Conservation (phyloP, 2,797 vertebrate species). For the Lutjanus argentimaculatus region DNA sequence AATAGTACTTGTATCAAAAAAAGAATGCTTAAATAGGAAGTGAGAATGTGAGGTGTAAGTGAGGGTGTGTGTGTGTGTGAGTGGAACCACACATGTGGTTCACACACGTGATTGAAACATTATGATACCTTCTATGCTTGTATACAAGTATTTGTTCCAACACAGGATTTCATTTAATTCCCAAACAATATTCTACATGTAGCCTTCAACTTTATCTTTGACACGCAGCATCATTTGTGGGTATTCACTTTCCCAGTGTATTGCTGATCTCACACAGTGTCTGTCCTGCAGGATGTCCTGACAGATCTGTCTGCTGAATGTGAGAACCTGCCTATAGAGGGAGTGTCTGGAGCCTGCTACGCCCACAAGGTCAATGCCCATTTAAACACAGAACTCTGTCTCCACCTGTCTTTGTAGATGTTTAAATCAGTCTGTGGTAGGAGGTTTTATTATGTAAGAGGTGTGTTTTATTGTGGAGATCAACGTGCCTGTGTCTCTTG, state of each 20-base stretch:
- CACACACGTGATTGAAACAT: too few relatives aligned
- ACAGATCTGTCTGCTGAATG: constrained; percentile 96
- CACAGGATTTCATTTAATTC: neutral
- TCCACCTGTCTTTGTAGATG: neutral
- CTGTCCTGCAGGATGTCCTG: constrained; percentile 89
- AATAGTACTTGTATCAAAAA: neutral
- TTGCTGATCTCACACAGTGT: neutral
- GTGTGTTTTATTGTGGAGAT: neutral
- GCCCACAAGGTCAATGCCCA: constrained; percentile 91
- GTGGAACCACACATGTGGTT: too few relatives aligned
- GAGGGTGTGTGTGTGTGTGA: neutral
- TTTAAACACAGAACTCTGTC: neutral
- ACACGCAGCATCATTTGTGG: neutral
- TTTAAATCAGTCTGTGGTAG: neutral
- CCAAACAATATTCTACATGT: neutral
- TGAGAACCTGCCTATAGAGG: constrained; percentile 90
- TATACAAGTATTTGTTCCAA: neutral
- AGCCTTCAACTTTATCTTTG: neutral
- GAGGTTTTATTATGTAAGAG: neutral
- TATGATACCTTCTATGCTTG: neutral
- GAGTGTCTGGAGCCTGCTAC: constrained; percentile 90
- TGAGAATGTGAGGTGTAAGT: constrained; percentile 7
- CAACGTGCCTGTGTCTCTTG: neutral
- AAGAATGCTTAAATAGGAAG: neutral
- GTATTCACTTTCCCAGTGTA: neutral